Evolutionary conservation across 2,113 vertebrate species (phyloP).

Genomic region (Oreocharis arfaki): DNA sequence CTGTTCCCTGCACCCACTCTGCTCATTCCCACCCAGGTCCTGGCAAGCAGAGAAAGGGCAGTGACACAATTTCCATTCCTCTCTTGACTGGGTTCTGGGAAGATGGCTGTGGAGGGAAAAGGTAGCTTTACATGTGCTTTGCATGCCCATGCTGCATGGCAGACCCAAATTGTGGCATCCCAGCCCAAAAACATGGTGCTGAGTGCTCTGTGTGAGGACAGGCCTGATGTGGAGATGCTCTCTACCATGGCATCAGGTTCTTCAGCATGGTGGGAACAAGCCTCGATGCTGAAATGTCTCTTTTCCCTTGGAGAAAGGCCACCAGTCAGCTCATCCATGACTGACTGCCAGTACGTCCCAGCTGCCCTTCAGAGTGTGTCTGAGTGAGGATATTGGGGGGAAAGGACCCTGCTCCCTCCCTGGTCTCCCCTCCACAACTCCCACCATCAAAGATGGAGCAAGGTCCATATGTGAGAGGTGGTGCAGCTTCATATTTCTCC

Average conservation of each 20-base stretch:
- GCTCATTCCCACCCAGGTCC: neutral
- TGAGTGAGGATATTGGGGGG: fast-evolving
- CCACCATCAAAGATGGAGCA: neutral
- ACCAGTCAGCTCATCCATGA: neutral
- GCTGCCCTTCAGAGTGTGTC: neutral
- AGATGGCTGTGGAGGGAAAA: neutral
- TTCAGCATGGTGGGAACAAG: neutral
- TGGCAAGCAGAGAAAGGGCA: neutral
- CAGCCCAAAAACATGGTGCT: fast-evolving
- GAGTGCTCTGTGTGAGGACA: neutral
- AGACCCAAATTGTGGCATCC: neutral
- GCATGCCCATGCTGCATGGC: neutral
- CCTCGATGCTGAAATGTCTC: neutral
- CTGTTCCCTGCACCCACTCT: neutral
- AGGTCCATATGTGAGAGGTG: neutral
- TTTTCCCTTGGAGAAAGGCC: neutral
- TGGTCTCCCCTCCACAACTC: neutral
- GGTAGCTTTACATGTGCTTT: neutral
- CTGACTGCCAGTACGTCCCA: neutral
- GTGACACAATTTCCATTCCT: fast-evolving
- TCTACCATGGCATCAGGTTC: neutral
- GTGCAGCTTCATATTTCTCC: constrained; percentile 47
- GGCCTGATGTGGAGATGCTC: fast-evolving
- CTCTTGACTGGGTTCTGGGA: neutral
- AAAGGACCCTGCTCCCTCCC: neutral